Percentiles rank a stretch among this genome's conserved stretches.
These are phyloP conservation scores for Caenorhabditis briggsae DNA, from an alignment of 1,140 invertebrate genomes.

Conservation along the genomic window DNA sequence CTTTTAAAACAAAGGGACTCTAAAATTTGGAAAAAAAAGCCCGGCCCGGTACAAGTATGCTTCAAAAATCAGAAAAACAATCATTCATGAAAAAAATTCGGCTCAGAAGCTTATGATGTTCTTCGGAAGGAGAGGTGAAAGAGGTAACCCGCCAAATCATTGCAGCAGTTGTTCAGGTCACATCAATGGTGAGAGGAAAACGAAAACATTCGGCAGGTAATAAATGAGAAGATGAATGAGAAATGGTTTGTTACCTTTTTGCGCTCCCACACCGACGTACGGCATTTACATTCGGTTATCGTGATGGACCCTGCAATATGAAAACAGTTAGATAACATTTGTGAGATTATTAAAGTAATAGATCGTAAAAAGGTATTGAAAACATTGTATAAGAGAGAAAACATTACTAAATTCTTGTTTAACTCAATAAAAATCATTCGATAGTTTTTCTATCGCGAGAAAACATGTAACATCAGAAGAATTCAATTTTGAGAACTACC, in stretches of 20 bases:
- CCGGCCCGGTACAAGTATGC: too few species aligned
- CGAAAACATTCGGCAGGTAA: too few species aligned
- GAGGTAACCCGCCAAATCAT: not conserved
- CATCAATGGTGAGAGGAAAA: not conserved
- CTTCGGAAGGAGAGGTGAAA: too few species aligned
- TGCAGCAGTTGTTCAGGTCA: conserved; percentile 27
- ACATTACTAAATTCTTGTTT: too few species aligned
- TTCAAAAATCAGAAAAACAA: too few species aligned
- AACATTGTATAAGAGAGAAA: not conserved
- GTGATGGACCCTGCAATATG: not conserved
- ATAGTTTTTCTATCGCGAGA: too few species aligned
- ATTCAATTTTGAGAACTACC: not conserved
- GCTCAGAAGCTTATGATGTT: too few species aligned
- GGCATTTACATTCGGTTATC: conserved; percentile 49
- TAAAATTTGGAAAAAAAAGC: too few species aligned
- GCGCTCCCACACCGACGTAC: conserved; percentile 59
- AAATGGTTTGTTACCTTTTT: conserved; percentile 23
- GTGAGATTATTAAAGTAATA: not conserved
- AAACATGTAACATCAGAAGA: not conserved
- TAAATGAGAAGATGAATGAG: not conserved
- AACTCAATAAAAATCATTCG: too few species aligned
- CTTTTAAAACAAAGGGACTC: too few species aligned
- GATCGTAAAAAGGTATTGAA: not conserved
- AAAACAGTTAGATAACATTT: not conserved
- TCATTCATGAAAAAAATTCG: too few species aligned